Evolutionary conservation across 2,113 vertebrate species (phyloP).

Genomic region (Daubentonia madagascariensis): DNA sequence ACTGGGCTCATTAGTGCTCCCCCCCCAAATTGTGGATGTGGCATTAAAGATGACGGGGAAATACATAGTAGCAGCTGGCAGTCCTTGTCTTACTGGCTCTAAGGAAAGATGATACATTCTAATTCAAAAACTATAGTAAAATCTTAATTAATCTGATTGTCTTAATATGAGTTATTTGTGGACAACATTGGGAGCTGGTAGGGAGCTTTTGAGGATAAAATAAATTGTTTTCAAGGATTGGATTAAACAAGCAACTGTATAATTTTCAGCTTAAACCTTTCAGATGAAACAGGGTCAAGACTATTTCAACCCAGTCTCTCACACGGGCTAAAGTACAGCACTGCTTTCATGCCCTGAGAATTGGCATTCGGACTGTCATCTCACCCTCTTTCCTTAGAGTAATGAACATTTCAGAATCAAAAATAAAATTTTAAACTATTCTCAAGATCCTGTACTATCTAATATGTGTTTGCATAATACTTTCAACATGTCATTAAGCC

Average conservation of each 20-base stretch:
- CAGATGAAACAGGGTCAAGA: not conserved
- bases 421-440: not conserved
- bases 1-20: not conserved
- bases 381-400: not conserved
- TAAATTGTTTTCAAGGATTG: not conserved
- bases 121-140: not conserved
- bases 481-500: not conserved
- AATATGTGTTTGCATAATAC: not conserved
- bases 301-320: not conserved
- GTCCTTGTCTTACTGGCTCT: not conserved
- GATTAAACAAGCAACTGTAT: not conserved
- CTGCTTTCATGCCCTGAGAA: not conserved
- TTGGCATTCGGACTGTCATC: not conserved
- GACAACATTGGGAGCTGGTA: not conserved
- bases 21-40: not conserved
- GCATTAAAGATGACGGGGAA: not conserved
- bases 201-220: not conserved
- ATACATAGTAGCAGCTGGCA: not conserved
- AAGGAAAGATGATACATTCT: not conserved
- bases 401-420: not conserved
- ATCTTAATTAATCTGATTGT: slow-evolving; percentile 20
- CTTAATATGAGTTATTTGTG: not conserved
- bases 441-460: not conserved
- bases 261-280: slow-evolving; percentile 30
- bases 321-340: not conserved